Conservation (phyloP, 2,113 vertebrate genomes). For the Chroicocephalus ridibundus region DNA sequence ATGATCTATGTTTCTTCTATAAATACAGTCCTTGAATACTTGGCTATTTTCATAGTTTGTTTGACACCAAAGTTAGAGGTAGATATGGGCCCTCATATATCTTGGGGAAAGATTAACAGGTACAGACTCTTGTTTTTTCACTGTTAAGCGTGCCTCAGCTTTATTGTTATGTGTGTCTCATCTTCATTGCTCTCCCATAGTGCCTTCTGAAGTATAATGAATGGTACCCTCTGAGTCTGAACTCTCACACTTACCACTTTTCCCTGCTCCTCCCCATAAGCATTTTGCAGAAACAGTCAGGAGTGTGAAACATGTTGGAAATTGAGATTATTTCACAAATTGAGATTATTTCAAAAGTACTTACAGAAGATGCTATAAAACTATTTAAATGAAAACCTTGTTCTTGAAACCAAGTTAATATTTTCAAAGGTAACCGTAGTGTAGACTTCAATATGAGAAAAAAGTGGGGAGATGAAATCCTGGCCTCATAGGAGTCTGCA, state of each 20-base stretch:
- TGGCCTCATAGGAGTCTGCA: not conserved
- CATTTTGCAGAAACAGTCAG: not conserved
- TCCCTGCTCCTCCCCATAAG: not conserved
- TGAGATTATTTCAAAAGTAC: not conserved
- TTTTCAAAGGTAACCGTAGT: not conserved
- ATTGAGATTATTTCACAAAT: not conserved
- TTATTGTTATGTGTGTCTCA: not conserved
- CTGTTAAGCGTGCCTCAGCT: slow-evolving; percentile 4
- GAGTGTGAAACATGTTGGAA: not conserved
- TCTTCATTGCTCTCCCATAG: not conserved
- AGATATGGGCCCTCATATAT: not conserved
- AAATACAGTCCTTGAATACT: not conserved
- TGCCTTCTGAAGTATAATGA: slow-evolving; percentile 30
- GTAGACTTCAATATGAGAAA: not conserved
- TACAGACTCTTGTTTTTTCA: not conserved
- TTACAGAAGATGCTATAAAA: not conserved
- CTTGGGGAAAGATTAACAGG: not conserved
- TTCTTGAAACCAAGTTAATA: not conserved
- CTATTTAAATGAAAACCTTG: not conserved
- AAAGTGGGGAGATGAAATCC: not conserved
- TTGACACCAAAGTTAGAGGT: not conserved
- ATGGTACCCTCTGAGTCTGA: not conserved
- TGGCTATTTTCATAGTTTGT: not conserved
- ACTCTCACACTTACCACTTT: not conserved
- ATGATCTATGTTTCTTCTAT: not conserved